A percentile compares a stretch with the other conserved stretches of the same genome.
phyloP scores from a whole-genome alignment of 2,113 vertebrate species.

The Pelusios castaneus region DNA sequence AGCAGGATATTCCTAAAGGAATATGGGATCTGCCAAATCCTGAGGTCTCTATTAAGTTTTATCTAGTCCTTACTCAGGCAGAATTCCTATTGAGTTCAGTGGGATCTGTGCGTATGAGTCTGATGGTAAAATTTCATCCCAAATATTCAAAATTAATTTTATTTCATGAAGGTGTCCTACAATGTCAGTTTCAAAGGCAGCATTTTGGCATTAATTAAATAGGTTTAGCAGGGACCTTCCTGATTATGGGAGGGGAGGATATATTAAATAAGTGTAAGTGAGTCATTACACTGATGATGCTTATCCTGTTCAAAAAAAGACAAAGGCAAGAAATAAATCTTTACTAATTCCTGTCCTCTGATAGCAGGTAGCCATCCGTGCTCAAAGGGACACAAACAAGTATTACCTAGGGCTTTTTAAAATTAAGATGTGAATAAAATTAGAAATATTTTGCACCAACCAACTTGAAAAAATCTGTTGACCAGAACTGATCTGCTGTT shows the following conservation, averaged over 20 bases:
- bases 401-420: background rate
- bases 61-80: background rate
- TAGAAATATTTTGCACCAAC: background rate
- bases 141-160: background rate
- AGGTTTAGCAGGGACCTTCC: background rate
- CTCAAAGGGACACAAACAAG: background rate
- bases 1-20: background rate
- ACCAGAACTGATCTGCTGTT: slow-evolving; percentile 42
- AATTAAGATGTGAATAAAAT: background rate
- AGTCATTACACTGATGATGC: background rate
- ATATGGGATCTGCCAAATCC: background rate
- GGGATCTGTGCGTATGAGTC: background rate
- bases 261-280: background rate
- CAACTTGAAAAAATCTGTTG: slow-evolving; percentile 12
- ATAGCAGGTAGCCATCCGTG: background rate
- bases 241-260: background rate
- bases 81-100: background rate
- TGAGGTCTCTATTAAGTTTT: background rate
- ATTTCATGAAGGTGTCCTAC: background rate
- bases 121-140: background rate
- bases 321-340: background rate
- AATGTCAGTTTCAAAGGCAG: background rate
- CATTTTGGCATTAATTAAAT: background rate
- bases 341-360: background rate
- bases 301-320: background rate